Percentiles rank a stretch among this genome's conserved stretches.
These are phyloP conservation scores for Lathamus discolor DNA, from an alignment of 2,113 vertebrate genomes.

Conservation along the genomic window DNA sequence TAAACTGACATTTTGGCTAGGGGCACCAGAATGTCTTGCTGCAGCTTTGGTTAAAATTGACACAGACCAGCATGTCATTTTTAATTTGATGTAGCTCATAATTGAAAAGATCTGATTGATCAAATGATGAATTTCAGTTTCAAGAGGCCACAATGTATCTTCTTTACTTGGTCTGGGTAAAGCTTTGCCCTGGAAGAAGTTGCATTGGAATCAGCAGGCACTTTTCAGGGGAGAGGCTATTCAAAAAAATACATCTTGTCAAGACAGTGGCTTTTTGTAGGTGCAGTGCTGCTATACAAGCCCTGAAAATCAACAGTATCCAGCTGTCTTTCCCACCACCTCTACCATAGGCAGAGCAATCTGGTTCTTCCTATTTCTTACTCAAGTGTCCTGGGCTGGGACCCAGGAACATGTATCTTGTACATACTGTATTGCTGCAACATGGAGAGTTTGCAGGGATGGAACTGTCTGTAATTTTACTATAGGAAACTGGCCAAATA, in stretches of 20 bases:
- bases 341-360: not conserved
- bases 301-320: not conserved
- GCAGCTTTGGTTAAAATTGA: not conserved
- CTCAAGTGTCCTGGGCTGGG: not conserved
- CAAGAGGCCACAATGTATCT: not conserved
- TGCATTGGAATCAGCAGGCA: not conserved
- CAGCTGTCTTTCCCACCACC: not conserved
- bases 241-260: fast-evolving
- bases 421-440: fast-evolving
- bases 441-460: not conserved
- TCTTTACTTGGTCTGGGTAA: not conserved
- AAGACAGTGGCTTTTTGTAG: not conserved
- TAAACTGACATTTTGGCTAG: not conserved
- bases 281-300: not conserved
- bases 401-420: fast-evolving
- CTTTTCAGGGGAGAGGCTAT: not conserved
- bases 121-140: not conserved
- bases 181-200: not conserved
- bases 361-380: not conserved
- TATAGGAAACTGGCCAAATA: not conserved
- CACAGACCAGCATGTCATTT: not conserved
- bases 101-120: not conserved
- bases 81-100: not conserved
- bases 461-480: not conserved
- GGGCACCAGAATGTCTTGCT: not conserved